Conservation (phyloP, 2,113 vertebrate species). For the Tauraco erythrolophus region DNA sequence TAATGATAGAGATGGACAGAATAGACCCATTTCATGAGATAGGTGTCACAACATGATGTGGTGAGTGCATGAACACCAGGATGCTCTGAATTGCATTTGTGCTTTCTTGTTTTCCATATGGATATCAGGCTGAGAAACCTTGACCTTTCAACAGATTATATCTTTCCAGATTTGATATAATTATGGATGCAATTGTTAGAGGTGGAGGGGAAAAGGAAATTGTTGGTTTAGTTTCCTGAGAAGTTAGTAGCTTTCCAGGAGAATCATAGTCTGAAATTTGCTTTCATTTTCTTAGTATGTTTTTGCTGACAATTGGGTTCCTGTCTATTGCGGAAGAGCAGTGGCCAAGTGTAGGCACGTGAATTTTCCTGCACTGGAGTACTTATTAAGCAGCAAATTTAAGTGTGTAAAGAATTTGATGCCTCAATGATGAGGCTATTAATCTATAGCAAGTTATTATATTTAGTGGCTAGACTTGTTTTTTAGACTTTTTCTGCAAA, state of each 20-base stretch:
- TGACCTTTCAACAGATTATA: not conserved
- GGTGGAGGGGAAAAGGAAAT: not conserved
- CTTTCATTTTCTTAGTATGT: not conserved
- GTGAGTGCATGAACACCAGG: not conserved
- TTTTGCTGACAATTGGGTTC: not conserved
- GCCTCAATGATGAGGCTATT: not conserved
- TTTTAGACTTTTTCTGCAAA: not conserved
- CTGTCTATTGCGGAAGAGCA: not conserved
- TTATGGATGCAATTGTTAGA: not conserved
- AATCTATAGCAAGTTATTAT: not conserved
- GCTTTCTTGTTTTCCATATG: not conserved
- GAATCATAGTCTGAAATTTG: not conserved
- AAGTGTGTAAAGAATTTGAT: not conserved
- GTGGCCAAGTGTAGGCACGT: fast-evolving
- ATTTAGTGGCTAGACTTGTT: not conserved
- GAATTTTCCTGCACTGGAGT: not conserved
- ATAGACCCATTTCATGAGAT: not conserved
- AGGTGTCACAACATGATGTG: not conserved
- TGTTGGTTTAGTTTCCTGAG: not conserved
- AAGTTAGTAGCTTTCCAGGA: not conserved
- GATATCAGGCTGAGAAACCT: not conserved
- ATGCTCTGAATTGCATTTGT: not conserved
- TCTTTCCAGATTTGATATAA: not conserved
- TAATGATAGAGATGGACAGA: not conserved
- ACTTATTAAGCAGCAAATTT: not conserved